A percentile compares a stretch with the other conserved stretches of the same genome.
These are phyloP conservation scores for Bugula neritina DNA, from an alignment of 2,888 invertebrate genomes.

Conservation along the genomic window DNA sequence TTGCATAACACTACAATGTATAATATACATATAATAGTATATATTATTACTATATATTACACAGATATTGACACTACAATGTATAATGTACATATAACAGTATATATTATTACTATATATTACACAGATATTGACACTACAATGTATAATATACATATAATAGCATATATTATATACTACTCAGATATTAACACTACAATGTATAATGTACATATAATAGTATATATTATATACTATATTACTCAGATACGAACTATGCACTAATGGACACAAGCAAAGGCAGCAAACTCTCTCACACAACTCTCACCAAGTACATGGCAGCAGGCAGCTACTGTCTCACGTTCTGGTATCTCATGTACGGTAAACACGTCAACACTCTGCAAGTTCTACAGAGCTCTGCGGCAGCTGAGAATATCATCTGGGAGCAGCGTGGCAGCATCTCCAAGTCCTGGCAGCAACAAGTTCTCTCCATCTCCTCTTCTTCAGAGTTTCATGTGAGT, in stretches of 20 bases:
- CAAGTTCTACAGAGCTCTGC: not conserved
- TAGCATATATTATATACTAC: not conserved
- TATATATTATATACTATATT: not conserved
- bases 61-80: too few species aligned
- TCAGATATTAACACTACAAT: not conserved
- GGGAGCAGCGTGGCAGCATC: not conserved
- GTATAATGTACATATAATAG: not conserved
- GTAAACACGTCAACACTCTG: not conserved
- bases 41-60: too few species aligned
- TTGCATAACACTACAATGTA: too few species aligned
- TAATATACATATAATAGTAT: too few species aligned
- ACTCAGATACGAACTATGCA: not conserved
- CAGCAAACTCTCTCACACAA: not conserved
- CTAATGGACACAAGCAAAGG: not conserved
- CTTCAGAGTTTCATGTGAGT: not conserved
- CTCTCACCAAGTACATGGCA: not conserved
- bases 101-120: not conserved
- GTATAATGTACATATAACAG: too few species aligned
- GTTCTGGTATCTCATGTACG: not conserved
- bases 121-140: not conserved
- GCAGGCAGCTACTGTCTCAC: not conserved
- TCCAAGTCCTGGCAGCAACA: not conserved
- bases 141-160: not conserved
- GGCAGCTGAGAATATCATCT: not conserved
- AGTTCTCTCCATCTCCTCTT: not conserved